Percentiles rank a stretch among this genome's conserved stretches.
Conservation (phyloP, 1,140 invertebrate species). For the Phocides pigmalion region DNA sequence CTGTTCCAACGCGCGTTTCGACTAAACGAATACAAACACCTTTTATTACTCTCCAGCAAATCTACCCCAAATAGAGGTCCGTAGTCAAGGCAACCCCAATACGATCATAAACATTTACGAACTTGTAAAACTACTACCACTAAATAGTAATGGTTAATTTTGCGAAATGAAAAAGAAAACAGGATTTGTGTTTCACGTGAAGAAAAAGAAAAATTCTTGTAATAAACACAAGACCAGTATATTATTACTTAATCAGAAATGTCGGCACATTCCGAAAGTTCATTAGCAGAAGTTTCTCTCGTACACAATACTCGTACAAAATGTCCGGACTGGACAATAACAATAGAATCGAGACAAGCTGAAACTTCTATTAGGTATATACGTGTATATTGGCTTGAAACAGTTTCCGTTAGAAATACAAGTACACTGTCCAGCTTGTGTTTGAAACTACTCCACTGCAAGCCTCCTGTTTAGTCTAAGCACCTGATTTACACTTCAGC, state of each 20-base stretch:
- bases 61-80: background rate
- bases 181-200: background rate
- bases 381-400: conserved; percentile 5
- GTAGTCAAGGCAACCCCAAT: background rate
- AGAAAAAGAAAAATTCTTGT: background rate
- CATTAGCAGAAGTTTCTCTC: conserved; percentile 11
- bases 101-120: conserved; percentile 8
- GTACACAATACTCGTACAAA: conserved; percentile 13
- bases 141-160: conserved; percentile 1
- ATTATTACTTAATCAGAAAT: conserved; percentile 4
- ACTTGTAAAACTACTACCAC: conserved; percentile 10
- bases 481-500: too few relatives aligned
- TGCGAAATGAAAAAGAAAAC: background rate
- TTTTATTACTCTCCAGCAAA: background rate
- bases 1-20: background rate
- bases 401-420: background rate
- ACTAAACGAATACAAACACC: background rate
- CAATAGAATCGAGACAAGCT: conserved; percentile 15
- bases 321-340: conserved; percentile 6
- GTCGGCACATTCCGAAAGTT: conserved; percentile 4
- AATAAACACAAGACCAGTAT: background rate
- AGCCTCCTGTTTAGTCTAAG: background rate
- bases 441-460: background rate
- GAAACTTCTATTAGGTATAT: conserved; percentile 15
- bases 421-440: background rate